Conservation (phyloP, 2,797 vertebrate species). For the Schizopygopsis pylzovi region DNA sequence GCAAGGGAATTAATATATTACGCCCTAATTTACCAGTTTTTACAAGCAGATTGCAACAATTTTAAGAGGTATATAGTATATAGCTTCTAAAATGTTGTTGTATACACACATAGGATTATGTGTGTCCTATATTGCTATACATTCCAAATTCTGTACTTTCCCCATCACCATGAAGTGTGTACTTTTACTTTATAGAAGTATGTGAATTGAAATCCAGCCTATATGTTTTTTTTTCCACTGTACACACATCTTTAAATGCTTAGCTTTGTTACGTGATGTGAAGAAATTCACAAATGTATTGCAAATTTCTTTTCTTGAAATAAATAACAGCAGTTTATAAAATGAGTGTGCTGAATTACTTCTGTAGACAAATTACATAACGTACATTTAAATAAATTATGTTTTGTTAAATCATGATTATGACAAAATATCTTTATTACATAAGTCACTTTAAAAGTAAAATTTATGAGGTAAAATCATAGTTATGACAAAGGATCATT, state of each 20-base stretch:
- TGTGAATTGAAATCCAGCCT: not conserved
- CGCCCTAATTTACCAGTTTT: not conserved
- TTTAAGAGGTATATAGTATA: not conserved
- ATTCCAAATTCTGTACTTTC: not conserved
- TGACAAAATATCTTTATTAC: too few relatives aligned
- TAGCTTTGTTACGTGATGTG: not conserved
- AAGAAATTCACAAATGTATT: conserved; percentile 3
- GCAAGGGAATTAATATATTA: not conserved
- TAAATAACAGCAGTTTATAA: not conserved
- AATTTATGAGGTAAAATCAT: not conserved
- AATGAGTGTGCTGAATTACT: not conserved
- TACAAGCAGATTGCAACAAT: not conserved
- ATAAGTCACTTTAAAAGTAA: not conserved
- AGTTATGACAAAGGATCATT: too few relatives aligned
- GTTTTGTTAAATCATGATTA: too few relatives aligned
- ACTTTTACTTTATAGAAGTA: not conserved
- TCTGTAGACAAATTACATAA: not conserved
- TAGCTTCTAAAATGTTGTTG: too few relatives aligned
- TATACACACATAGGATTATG: not conserved
- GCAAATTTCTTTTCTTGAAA: not conserved
- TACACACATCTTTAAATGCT: not conserved
- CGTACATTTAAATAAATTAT: too few relatives aligned
- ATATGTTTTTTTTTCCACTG: not conserved
- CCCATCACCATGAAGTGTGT: not conserved
- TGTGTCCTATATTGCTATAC: not conserved